Conservation (phyloP, 92 coral and sea anemone species). For the Muricea muricata region DNA sequence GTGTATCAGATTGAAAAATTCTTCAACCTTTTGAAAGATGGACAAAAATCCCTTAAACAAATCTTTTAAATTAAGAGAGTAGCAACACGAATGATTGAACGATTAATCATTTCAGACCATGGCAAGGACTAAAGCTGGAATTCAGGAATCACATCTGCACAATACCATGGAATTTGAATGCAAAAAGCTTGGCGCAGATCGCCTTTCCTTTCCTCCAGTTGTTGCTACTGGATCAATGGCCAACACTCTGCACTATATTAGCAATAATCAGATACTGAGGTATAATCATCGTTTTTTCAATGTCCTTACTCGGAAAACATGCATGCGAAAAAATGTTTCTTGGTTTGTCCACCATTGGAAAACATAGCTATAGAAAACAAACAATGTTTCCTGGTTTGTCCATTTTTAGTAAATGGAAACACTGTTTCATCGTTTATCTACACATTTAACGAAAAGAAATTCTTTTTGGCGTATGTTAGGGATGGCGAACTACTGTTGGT, state of each 20-base stretch:
- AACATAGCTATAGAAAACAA: neutral
- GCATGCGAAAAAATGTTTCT: neutral
- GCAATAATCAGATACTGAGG: slow-evolving; percentile 87
- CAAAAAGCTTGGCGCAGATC: slow-evolving; percentile 84
- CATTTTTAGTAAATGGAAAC: neutral
- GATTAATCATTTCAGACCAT: slow-evolving; percentile 65
- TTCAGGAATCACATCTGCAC: slow-evolving; percentile 88
- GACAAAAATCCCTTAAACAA: too few species aligned
- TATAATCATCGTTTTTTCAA: slow-evolving; percentile 16
- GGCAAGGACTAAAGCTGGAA: slow-evolving; percentile 80
- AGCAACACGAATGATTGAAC: too few species aligned
- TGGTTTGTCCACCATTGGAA: neutral
- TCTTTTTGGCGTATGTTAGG: slow-evolving; percentile 39
- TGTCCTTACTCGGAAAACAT: too few species aligned
- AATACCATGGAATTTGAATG: slow-evolving; percentile 85
- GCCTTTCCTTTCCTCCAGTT: slow-evolving; percentile 94
- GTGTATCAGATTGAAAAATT: too few species aligned
- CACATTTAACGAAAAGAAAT: too few species aligned
- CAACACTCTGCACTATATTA: slow-evolving; percentile 86
- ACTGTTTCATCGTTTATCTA: neutral
- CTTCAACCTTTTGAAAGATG: too few species aligned
- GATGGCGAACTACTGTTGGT: slow-evolving; percentile 87
- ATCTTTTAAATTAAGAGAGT: too few species aligned
- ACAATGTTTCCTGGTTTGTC: neutral
- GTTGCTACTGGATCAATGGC: slow-evolving; percentile 98